A percentile compares a stretch with the other conserved stretches of the same genome.
Evolutionary conservation across 2,888 invertebrate species (phyloP).

Genomic region (Catocala nupta): DNA sequence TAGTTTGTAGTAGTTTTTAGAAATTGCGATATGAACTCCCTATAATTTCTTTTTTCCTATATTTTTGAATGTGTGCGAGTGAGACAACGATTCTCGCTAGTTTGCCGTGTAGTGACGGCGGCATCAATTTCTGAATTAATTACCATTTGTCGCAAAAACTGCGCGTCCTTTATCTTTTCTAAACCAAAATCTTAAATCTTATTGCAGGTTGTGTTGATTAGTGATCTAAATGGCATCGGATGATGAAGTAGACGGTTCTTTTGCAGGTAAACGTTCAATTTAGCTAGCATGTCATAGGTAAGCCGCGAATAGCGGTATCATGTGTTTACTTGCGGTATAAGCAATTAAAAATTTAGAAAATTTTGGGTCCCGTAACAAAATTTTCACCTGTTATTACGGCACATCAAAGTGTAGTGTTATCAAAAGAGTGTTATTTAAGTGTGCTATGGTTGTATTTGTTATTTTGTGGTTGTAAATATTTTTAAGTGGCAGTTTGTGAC

Average conservation of each 20-base stretch:
- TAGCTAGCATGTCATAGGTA: constrained; percentile 87
- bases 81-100: constrained; percentile 75
- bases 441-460: constrained; percentile 72
- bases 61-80: constrained; percentile 60
- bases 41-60: constrained; percentile 63
- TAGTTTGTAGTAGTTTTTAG: constrained; percentile 38
- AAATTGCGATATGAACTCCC: constrained; percentile 37
- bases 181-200: constrained; percentile 77
- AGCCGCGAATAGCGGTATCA: constrained; percentile 88
- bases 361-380: constrained; percentile 60
- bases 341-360: constrained; percentile 86
- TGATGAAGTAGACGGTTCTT: constrained; percentile 95
- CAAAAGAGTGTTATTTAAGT: constrained; percentile 52
- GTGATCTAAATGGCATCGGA: constrained; percentile 93
- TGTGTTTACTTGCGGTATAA: constrained; percentile 87
- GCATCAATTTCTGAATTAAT: constrained; percentile 88
- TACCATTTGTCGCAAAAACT: constrained; percentile 88
- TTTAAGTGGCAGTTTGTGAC: constrained; percentile 87
- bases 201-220: constrained; percentile 74
- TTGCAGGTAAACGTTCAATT: constrained; percentile 92
- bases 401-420: constrained; percentile 49
- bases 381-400: constrained; percentile 45
- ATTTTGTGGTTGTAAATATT: constrained; percentile 83
- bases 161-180: constrained; percentile 86
- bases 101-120: constrained; percentile 83